Evolutionary conservation across 2,113 vertebrate genomes (phyloP), one percentile per base, ranked within the genome.

Genomic region (Semnornis frantzii): DNA sequence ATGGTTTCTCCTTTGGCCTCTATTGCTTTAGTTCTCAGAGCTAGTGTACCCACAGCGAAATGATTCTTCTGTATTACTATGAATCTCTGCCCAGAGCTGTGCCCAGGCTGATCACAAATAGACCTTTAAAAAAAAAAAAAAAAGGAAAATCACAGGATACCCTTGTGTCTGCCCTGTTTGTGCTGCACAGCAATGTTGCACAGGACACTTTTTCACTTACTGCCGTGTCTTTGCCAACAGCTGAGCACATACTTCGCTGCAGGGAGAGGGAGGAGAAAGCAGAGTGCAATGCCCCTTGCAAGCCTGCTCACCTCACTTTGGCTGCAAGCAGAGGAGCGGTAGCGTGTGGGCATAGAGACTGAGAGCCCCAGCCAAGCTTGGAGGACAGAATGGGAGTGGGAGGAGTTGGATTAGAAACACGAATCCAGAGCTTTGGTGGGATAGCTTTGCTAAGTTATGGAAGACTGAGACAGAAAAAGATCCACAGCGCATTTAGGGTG

Each of bases 271-370:
- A 80, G 25, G 15, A 85, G 21, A 83, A 65, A 85, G 44, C 10
- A 82, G 18, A 5, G 5, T 1, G 1, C 37, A n/a, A 8, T 64
- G 58, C 15, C 9, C 12, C 6, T 3, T 9, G n/a, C 0, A 3
- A 79, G 20, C n/a, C 52, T 68, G 48, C 42, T 79, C n/a, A 23
- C 10, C 10, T 30, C 10, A 7, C 24, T 54, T 63, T 1, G 8
- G 42, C 42, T 55, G 42, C 27, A 44, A 54, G 66, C 7, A 85
- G 17, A 7, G 0, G 0, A 6, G 3, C 33, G 5, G 12, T 60
- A 18, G 54, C 10, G 9, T 27, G 20, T 64, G n/a, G n/a, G 15
- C 54, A 14, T 3, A 18, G 15, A 1, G 6, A 5, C 4, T 62
- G 44, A 31, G 25, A 54, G 10, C 12, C 17, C 24, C 23, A 55